Conservation (phyloP, 1,140 invertebrate species). For the Brachionus rotundiformis region DNA sequence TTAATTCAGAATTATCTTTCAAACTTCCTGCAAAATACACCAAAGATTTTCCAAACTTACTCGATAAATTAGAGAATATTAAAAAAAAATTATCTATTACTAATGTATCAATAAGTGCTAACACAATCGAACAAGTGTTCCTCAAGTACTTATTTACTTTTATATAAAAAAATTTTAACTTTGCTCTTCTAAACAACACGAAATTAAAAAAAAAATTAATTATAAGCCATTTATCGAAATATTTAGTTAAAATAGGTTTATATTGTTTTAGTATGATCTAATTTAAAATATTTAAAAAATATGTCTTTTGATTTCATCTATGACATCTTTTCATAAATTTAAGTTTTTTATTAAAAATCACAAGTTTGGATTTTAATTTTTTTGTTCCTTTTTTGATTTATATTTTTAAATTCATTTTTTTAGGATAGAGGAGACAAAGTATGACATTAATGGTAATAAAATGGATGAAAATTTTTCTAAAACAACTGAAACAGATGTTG, state of each 20-base stretch:
- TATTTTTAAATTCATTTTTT: too few species aligned
- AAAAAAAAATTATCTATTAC: constrained; percentile 51
- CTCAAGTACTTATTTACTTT: constrained; percentile 39
- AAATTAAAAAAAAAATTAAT: constrained; percentile 6
- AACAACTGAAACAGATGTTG: neutral
- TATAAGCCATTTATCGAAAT: too few species aligned
- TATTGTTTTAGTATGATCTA: too few species aligned
- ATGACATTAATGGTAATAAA: neutral
- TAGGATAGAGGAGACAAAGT: neutral
- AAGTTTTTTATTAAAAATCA: too few species aligned
- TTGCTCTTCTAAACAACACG: too few species aligned
- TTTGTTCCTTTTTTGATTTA: too few species aligned
- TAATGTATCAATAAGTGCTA: constrained; percentile 48
- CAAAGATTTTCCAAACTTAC: constrained; percentile 58
- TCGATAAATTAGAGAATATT: constrained; percentile 58
- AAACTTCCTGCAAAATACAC: constrained; percentile 61
- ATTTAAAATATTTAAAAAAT: too few species aligned
- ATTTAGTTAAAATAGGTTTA: too few species aligned
- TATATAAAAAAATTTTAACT: neutral
- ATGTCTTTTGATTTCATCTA: too few species aligned
- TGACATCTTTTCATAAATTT: too few species aligned
- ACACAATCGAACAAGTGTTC: constrained; percentile 54
- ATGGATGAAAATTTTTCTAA: neutral
- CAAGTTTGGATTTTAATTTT: neutral
- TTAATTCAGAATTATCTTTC: constrained; percentile 53